Evolutionary conservation across 2,888 invertebrate species (phyloP).

Genomic region (Scelioninae gen. 1): DNA sequence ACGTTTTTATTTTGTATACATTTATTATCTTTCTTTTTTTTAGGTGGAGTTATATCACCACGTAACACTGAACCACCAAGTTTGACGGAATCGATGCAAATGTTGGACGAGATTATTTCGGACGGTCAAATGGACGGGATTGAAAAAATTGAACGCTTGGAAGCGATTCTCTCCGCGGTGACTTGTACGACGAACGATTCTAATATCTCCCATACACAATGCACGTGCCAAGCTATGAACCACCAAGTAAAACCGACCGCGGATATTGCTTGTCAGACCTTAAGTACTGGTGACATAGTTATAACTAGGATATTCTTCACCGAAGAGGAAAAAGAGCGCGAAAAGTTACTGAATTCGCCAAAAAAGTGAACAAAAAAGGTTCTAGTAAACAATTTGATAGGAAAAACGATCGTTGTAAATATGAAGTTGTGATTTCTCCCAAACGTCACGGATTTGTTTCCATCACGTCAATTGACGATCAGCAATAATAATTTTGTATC

Average conservation of each 20-base stretch:
- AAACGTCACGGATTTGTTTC: conserved; percentile 30
- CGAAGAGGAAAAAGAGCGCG: conserved; percentile 86
- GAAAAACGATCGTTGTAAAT: conserved; percentile 24
- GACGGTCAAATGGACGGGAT: conserved; percentile 93
- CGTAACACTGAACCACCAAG: conserved; percentile 92
- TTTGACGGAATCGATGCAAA: conserved; percentile 94
- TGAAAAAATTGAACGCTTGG: conserved; percentile 93
- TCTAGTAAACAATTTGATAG: not conserved
- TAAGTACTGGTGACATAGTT: conserved; percentile 96
- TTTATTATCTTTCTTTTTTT: too few relatives aligned
- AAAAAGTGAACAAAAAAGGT: conserved; percentile 79
- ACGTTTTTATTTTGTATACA: not conserved
- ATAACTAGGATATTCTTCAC: conserved; percentile 92
- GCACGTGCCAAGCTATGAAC: conserved; percentile 80
- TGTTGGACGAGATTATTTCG: conserved; percentile 93
- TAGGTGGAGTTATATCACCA: conserved; percentile 88
- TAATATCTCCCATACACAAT: conserved; percentile 85
- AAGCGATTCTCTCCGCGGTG: conserved; percentile 92
- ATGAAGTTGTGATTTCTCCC: conserved; percentile 40
- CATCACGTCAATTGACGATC: conserved; percentile 18
- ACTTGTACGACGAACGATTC: conserved; percentile 88
- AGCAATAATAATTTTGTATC: conserved; percentile 32
- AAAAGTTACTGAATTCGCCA: conserved; percentile 86
- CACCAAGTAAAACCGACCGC: conserved; percentile 83
- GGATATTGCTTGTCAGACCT: conserved; percentile 91